A percentile compares a stretch with the other conserved stretches of the same genome.
Conservation (phyloP, 2,797 vertebrate species). For the Peromyscus nudipes region DNA sequence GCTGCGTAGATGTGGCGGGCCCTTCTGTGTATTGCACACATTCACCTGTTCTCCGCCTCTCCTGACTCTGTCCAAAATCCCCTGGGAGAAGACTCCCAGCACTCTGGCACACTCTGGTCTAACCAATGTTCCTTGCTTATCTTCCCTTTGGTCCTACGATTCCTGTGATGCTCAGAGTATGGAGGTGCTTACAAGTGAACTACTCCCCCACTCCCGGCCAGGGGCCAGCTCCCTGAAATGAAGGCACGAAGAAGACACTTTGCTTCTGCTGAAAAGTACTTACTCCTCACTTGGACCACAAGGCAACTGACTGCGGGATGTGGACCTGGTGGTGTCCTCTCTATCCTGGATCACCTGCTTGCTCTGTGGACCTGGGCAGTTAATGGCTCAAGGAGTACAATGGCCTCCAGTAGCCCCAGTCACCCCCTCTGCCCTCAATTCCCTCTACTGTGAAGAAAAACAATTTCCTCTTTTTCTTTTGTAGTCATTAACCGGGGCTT, state of each 20-base stretch:
- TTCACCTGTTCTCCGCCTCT: not conserved
- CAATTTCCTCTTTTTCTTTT: not conserved
- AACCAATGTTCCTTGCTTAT: accelerated
- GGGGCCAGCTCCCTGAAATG: not conserved
- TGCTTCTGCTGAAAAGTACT: not conserved
- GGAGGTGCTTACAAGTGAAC: not conserved
- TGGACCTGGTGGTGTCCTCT: not conserved
- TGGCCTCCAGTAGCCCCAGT: not conserved
- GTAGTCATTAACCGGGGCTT: not conserved
- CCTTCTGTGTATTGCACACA: too few relatives aligned
- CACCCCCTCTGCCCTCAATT: too few relatives aligned
- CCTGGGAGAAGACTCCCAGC: accelerated
- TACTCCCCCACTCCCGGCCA: not conserved
- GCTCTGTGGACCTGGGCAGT: not conserved
- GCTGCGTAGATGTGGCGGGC: accelerated
- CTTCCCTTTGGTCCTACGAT: accelerated
- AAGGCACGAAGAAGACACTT: not conserved
- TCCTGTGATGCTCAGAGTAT: not conserved
- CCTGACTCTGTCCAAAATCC: not conserved
- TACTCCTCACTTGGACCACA: not conserved
- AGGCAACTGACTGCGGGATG: not conserved
- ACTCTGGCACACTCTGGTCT: not conserved
- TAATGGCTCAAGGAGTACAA: not conserved
- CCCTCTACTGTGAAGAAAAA: not conserved
- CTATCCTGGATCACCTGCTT: not conserved